Evolutionary conservation across 2,888 invertebrate genomes (phyloP), one percentile per base, ranked within the genome.

Genomic region (Ferdinandea cuprea): DNA sequence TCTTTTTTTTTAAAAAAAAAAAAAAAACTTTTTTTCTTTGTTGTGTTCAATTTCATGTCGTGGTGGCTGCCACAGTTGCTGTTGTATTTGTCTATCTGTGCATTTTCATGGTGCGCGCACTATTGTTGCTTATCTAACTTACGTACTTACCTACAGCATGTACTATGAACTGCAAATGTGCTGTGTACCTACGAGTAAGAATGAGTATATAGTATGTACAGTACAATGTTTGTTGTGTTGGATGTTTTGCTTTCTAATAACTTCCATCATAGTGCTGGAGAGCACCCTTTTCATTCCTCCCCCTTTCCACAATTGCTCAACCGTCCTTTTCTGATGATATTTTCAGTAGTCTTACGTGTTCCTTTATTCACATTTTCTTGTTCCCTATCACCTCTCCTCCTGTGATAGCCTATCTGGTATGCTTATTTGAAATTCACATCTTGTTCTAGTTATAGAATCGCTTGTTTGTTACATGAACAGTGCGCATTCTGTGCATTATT

Each of bases 361-460:
- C 37, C 28, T 65, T 28, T 21, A 58, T 73, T 61, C 37, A 42
- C 61, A 81, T 66, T 56, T 50, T 17, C 25, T 54, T 71, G 46
- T 65, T 68, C 40, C 65, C 76, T 15, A 37, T 32, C 25, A 13
- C 65, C 30, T 28, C 44, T 6, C 52, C 76, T 48, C 46, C 21
- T 46, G 17, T 52, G 28, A 21, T 13, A 42, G 42, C 37, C 44
- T 66, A 68, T 73, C 72, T 61, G 68, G 48, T 68, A 72, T 63
- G 72, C 78, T 68, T 63, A 83, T 83, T 83, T 78, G 56, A 83
- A 83, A 83, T 83, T 78, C 83, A 83, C 83, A 78, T 83, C 83
- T 83, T 83, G 83, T 83, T 83, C 83, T 78, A 83, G 83, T 83
- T 83, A 73, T 78, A 72, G 72, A 73, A 83, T 72, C 56, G 83